Conservation (phyloP, 2,888 invertebrate species). For the Epinotia ramella region DNA sequence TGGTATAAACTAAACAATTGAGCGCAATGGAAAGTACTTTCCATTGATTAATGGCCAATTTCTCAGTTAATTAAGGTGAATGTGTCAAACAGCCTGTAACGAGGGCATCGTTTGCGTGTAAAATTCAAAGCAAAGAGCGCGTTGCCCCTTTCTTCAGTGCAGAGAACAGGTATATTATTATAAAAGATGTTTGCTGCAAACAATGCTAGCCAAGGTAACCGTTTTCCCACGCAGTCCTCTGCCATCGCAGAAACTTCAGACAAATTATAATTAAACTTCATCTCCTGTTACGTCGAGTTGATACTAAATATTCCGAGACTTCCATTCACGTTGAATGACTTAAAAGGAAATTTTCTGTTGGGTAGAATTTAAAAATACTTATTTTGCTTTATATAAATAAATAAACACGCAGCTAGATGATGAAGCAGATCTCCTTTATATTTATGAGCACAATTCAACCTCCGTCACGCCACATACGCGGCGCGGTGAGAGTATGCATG, state of each 20-base stretch:
- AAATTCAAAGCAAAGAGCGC: neutral
- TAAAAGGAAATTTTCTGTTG: neutral
- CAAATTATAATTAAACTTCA: slow-evolving; percentile 42
- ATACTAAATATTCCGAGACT: slow-evolving; percentile 22
- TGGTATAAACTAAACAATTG: no score
- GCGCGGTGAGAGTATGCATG: slow-evolving; percentile 41
- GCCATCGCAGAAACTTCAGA: slow-evolving; percentile 27
- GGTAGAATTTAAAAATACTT: slow-evolving; percentile 14
- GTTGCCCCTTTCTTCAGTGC: neutral
- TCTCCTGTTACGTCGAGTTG: slow-evolving; percentile 30
- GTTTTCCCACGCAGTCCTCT: slow-evolving; percentile 20
- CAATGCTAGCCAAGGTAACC: slow-evolving; percentile 36
- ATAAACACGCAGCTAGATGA: slow-evolving; percentile 31
- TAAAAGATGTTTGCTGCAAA: slow-evolving; percentile 32
- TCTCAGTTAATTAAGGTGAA: neutral
- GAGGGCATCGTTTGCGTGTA: neutral
- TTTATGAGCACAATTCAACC: slow-evolving; percentile 46
- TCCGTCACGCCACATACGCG: slow-evolving; percentile 34
- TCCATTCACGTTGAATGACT: slow-evolving; percentile 23
- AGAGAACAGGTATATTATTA: slow-evolving; percentile 28
- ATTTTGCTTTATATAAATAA: slow-evolving; percentile 9
- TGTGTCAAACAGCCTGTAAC: neutral
- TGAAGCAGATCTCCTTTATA: slow-evolving; percentile 43
- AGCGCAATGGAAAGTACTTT: neutral
- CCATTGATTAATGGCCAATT: neutral